A percentile compares a stretch with the other conserved stretches of the same genome.
Evolutionary conservation across 1,140 invertebrate genomes (phyloP).

Genomic region (Stegodyphus dumicola): DNA sequence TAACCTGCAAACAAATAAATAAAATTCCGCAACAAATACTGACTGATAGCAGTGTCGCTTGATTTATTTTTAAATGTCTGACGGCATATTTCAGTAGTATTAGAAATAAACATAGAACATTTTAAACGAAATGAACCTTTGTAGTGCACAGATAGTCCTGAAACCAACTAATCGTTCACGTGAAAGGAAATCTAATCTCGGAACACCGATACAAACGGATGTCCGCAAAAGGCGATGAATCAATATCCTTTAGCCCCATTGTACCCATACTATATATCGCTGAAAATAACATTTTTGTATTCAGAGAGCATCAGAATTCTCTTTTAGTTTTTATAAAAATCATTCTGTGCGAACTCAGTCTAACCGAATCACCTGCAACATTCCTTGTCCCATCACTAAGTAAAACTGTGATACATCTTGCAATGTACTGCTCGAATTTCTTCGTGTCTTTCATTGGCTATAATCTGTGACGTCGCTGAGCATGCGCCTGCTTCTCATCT

Average conservation of each 20-base stretch:
- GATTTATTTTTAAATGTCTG: not conserved
- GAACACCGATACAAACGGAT: slow-evolving; percentile 17
- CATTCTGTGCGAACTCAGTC: no score
- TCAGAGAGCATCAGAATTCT: no score
- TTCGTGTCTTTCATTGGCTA: no score
- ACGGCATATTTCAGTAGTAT: not conserved
- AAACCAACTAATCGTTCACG: slow-evolving; percentile 3
- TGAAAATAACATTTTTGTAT: not conserved
- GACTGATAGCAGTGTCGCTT: not conserved
- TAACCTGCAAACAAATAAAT: not conserved
- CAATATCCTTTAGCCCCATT: slow-evolving; percentile 17
- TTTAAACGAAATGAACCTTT: not conserved
- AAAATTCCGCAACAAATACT: not conserved
- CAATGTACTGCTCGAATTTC: no score
- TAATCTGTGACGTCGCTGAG: no score
- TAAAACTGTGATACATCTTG: no score
- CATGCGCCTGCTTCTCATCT: no score
- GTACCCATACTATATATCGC: not conserved
- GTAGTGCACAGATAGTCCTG: not conserved
- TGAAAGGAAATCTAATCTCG: slow-evolving; percentile 25
- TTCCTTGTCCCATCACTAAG: no score
- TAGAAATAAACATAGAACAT: not conserved
- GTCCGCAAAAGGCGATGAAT: slow-evolving; percentile 7
- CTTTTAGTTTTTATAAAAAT: no score
- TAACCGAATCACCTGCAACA: no score